Evolutionary conservation across 2,113 vertebrate species (phyloP), one percentile per base, ranked within the genome.

Genomic region (Oryzias melastigma): DNA sequence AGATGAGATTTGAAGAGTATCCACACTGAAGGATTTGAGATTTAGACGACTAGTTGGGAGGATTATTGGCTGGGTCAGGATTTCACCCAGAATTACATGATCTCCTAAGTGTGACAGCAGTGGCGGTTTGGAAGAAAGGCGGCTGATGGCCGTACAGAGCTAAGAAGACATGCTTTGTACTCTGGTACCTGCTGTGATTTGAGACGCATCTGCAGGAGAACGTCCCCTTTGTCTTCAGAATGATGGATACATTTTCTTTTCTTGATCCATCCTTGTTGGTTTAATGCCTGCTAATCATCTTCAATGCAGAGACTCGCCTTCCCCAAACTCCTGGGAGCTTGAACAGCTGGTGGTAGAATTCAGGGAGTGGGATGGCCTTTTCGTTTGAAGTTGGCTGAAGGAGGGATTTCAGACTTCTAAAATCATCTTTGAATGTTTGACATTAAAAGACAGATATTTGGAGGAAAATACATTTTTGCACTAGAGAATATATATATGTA

Each of bases 41-140:
- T 54, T 4, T 24, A 53, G 46, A 58, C 22, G 7, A 16, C n/a
- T 61, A 43, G 24, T 40, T 55, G 35, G 41, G 55, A 62, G 60
- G 67, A 79, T 70, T 67, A 72, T 66, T 41, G 57, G 13, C 12
- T 20, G 29, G 65, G 63, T 71, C 27, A 46, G 56, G 64, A 61
- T 62, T 54, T 51, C 22, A n/a, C 52, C 14, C 51, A 48, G 67
- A 71, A 76, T 48, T 51, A 63, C 55, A 58, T 16, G 54, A 58
- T 58, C 45, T 54, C 71, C 29, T 52, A 48, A 52, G 43, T 63
- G 49, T 50, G 60, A 77, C 64, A 67, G 69, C 46, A n/a, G 69
- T 65, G 59, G 52, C 49, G 24, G 51, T 46, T 45, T 48, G 40
- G 51, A 56, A 45, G 50, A 20, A 54, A 47, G 49, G 46, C 54